These are phyloP conservation scores for Scolanthus callimorphus DNA, from an alignment of 92 coral and sea anemone species.

Conservation along the genomic window DNA sequence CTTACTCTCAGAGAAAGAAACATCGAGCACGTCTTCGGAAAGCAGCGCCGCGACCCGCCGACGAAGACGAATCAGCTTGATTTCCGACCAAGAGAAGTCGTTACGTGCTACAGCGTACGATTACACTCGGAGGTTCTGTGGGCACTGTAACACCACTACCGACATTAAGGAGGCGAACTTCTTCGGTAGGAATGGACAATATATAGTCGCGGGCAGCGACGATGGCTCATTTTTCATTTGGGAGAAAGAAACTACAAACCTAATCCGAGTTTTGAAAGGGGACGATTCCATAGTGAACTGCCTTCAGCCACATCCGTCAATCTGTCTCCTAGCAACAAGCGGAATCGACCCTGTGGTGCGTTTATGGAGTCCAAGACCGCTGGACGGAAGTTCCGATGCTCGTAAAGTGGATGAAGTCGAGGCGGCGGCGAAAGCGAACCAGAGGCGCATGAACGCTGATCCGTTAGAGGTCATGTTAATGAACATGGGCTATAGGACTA, in stretches of 20 bases:
- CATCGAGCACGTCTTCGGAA: slow-evolving; percentile 9
- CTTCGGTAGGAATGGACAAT: slow-evolving; percentile 94
- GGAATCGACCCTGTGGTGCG: slow-evolving; percentile 97
- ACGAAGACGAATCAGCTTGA: slow-evolving; percentile 63
- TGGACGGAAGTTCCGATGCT: slow-evolving; percentile 47
- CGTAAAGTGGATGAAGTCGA: slow-evolving; percentile 83
- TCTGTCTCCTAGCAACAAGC: slow-evolving; percentile 94
- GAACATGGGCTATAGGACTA: slow-evolving; percentile 90
- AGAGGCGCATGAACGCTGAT: slow-evolving; percentile 97
- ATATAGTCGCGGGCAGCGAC: slow-evolving; percentile 96
- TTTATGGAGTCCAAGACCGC: slow-evolving; percentile 89
- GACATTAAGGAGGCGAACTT: slow-evolving; percentile 98
- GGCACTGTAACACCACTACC: slow-evolving; percentile 98
- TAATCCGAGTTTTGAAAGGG: slow-evolving; percentile 85
- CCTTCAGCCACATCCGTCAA: slow-evolving; percentile 93
- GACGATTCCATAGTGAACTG: slow-evolving; percentile 99
- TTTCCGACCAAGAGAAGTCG: slow-evolving; percentile 75
- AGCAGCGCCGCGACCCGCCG: slow-evolving; percentile 34
- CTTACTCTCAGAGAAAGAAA: slow-evolving; percentile 28
- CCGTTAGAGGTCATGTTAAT: slow-evolving; percentile 96
- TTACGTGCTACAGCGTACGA: slow-evolving; percentile 73
- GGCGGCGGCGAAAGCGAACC: slow-evolving; percentile 95
- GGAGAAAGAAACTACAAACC: slow-evolving; percentile 90
- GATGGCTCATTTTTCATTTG: slow-evolving; percentile 96
- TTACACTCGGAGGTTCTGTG: slow-evolving; percentile 84